These are phyloP conservation scores for Hippopotamyrus pictus DNA, from an alignment of 2,797 vertebrate species.

Conservation along the genomic window DNA sequence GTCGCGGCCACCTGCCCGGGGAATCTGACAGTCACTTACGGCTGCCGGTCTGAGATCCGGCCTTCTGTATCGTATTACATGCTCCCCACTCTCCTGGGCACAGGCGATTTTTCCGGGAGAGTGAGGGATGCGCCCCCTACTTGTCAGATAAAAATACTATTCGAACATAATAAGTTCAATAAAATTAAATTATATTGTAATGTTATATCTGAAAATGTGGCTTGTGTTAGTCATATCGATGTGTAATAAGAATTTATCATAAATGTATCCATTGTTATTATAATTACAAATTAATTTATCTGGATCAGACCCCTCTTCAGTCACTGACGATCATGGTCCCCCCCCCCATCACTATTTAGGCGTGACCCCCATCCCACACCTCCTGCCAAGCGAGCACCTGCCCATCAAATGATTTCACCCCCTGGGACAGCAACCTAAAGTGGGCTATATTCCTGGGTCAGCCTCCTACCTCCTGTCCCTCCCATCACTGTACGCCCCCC, in stretches of 20 bases:
- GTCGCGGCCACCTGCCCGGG: not conserved
- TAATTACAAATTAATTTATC: not conserved
- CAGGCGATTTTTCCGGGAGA: not conserved
- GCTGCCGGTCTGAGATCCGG: not conserved
- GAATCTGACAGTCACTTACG: not conserved
- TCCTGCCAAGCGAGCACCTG: not conserved
- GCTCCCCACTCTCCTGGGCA: not conserved
- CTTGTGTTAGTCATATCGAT: not conserved
- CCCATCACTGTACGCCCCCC: not conserved
- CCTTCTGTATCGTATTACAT: not conserved
- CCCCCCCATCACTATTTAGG: not conserved
- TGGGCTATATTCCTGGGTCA: not conserved
- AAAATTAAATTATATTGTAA: not conserved
- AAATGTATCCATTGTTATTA: not conserved
- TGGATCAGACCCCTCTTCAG: not conserved
- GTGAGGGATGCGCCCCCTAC: not conserved
- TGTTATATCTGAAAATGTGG: not conserved
- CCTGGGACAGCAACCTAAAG: not conserved
- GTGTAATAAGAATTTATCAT: not conserved
- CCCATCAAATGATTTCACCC: not conserved
- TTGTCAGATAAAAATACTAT: not conserved
- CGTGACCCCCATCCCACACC: not conserved
- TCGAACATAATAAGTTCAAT: not conserved
- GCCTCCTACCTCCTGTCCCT: not conserved
- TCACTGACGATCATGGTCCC: not conserved